phyloP scores from a whole-genome alignment of 2,888 invertebrate genomes.

The Acanthoscelides obtectus region DNA sequence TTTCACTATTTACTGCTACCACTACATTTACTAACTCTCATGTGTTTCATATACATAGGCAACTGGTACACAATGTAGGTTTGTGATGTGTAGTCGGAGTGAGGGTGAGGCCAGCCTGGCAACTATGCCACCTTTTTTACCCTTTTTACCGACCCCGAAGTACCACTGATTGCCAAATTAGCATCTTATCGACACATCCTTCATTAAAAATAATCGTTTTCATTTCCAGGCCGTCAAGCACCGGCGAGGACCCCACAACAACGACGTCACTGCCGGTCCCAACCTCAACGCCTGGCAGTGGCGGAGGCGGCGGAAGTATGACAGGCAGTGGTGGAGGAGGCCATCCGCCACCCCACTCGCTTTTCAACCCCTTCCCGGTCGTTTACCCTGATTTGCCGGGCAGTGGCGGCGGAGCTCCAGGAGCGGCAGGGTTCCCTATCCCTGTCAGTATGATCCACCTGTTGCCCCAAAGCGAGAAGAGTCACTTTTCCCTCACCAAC shows the following conservation, averaged over 20 bases:
- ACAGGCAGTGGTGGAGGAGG: slow-evolving; percentile 30
- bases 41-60: too few species aligned
- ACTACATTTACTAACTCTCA: too few species aligned
- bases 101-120: too few species aligned
- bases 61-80: too few species aligned
- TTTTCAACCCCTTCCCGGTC: slow-evolving; percentile 73
- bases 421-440: slow-evolving; percentile 68
- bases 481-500: slow-evolving; percentile 48
- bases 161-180: too few species aligned
- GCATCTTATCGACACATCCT: too few species aligned
- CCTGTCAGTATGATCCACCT: slow-evolving; percentile 82
- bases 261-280: slow-evolving; percentile 18
- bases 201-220: too few species aligned
- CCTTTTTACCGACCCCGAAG: too few species aligned
- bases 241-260: slow-evolving; percentile 47
- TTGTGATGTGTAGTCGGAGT: too few species aligned
- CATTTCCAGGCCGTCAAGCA: slow-evolving; percentile 56
- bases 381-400: slow-evolving; percentile 74
- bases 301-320: slow-evolving; percentile 7
- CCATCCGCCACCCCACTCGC: slow-evolving; percentile 46
- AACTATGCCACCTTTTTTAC: too few species aligned
- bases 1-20: too few species aligned
- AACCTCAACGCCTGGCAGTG: slow-evolving; percentile 15
- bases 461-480: slow-evolving; percentile 74
- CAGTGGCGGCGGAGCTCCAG: not conserved